Percentiles rank a stretch among this genome's conserved stretches.
phyloP scores from a whole-genome alignment of 2,797 vertebrate species.

The Phrynocephalus guinanensis region DNA sequence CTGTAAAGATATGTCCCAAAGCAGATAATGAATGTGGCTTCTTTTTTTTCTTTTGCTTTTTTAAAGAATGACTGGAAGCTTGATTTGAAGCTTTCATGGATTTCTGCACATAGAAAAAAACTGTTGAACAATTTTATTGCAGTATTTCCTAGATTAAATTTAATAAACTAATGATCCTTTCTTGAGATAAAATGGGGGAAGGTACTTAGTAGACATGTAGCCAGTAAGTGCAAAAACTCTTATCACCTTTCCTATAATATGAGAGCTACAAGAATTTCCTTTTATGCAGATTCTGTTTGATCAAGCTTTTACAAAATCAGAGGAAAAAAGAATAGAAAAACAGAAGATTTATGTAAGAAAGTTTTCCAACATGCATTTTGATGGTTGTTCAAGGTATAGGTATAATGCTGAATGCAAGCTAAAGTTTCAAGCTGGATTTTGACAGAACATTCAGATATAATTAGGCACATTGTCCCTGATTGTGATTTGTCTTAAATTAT shows the following conservation, averaged over 20 bases:
- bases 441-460: background rate
- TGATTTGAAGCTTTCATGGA: constrained; percentile 2
- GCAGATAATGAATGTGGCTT: background rate
- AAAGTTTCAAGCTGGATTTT: background rate
- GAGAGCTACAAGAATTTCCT: background rate
- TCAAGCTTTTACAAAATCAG: background rate
- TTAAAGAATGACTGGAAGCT: background rate
- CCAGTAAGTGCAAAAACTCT: background rate
- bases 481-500: background rate
- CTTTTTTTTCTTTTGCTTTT: background rate
- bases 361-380: background rate
- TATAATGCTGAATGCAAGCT: background rate
- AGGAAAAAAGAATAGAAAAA: background rate
- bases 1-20: constrained; percentile 10
- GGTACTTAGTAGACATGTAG: background rate
- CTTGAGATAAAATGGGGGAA: background rate
- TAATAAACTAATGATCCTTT: background rate
- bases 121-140: background rate
- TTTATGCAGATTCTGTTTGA: background rate
- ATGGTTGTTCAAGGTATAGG: background rate
- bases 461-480: background rate
- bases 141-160: constrained; percentile 10
- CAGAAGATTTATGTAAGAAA: background rate
- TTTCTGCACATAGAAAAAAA: background rate
- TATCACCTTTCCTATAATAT: background rate